Evolutionary conservation across 2,797 vertebrate species (phyloP), one percentile per base, ranked within the genome.

Genomic region (Pipistrellus kuhlii): DNA sequence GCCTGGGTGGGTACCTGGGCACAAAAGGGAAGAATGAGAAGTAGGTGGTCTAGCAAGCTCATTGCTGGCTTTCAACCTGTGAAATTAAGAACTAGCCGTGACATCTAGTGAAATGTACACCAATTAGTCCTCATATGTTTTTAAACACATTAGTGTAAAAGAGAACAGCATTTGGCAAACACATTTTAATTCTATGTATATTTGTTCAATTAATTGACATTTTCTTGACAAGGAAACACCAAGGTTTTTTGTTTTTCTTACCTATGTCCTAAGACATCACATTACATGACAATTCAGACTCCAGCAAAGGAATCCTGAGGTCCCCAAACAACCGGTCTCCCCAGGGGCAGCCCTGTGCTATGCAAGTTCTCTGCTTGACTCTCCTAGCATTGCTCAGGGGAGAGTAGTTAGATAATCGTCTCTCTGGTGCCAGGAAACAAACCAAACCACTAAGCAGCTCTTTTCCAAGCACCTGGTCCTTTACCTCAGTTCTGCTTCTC

Each of bases 351-450:
- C 57, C 0, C 3, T 96, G 57, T 76, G 72, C 82, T 97, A 55
- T 90, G 92, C 41, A 83, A 71, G 46, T 69, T 96, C 80, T 87
- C 71, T 62, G 69, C 69, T 35, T 64, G 59, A 13, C 82, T 71
- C 73, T 57, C 66, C 95, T 92, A 91, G 90, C 88, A 96, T 86
- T 93, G 78, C 97, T 95, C 96, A 93, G 92, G 85, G 72, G 86
- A 94, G 17, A 97, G 25, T 13, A 81, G 91, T 97, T 96, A 97
- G 97, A 83, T 96, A 98, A 96, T 94, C 93, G 73, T 94, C 88
- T 96, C 57, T 95, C 80, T 72, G 23, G 93, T 96, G 59, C 57
- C 88, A 95, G 87, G 57, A 97, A 97, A 95, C 91, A 96, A 80
- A 94, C 68, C 90, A 96, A 80, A 94, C 64, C 73, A 14, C 94